phyloP scores from a whole-genome alignment of 2,797 vertebrate species.

The Gymnopithys bicolor region DNA sequence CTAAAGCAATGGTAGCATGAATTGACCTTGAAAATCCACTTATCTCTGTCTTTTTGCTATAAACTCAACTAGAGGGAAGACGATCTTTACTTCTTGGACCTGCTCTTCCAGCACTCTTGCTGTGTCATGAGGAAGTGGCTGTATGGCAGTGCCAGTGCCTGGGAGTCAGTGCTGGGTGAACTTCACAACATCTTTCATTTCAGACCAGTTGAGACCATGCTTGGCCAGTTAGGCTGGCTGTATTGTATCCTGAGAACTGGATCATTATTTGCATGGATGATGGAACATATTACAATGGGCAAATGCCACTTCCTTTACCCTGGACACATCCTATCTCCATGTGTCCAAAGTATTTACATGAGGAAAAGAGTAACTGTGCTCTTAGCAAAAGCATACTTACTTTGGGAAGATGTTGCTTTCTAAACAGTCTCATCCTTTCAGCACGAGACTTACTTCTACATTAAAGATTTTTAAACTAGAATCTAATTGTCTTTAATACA shows the following conservation, averaged over 20 bases:
- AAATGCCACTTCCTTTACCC: not conserved
- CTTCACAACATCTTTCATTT: not conserved
- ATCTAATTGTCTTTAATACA: not conserved
- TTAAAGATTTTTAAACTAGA: not conserved
- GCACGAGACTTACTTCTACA: not conserved
- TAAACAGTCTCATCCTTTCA: not conserved
- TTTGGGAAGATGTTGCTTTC: not conserved
- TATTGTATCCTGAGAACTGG: not conserved
- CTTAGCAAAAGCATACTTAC: not conserved
- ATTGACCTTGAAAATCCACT: not conserved
- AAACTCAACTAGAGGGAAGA: not conserved
- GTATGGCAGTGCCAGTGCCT: not conserved
- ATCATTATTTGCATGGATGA: not conserved
- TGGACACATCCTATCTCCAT: not conserved
- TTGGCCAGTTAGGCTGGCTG: not conserved
- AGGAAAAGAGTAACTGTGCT: not conserved
- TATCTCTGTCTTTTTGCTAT: not conserved
- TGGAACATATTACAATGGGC: not conserved
- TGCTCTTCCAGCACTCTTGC: not conserved
- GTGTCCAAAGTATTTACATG: not conserved
- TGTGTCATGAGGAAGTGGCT: not conserved
- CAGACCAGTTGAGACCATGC: not conserved
- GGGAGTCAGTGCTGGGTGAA: not conserved
- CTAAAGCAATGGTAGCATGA: not conserved
- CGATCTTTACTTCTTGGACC: not conserved